Base-by-base conservation (phyloP, 2,113 vertebrate genomes). In the Amazona guildingii region DNA sequence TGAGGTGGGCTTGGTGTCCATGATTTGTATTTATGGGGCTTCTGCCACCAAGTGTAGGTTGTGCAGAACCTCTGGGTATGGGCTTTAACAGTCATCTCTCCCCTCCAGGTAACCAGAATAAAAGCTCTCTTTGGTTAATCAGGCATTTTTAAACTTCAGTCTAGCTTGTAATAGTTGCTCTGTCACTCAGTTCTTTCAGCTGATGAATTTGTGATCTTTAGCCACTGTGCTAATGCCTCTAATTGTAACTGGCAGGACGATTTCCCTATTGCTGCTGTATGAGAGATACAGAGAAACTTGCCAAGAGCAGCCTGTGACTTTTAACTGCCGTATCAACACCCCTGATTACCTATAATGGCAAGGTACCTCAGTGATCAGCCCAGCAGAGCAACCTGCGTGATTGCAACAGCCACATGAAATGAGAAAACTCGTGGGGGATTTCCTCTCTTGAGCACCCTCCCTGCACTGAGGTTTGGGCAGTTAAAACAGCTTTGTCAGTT, bases 161-260 rank as follows among this genome's bases (percentile, higher is more conserved):
- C 94, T 82, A 80, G 61, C 39, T 93, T 46, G 39, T 46, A 61
- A 0, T 43, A 72, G 46, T 43, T 43, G 61, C 46, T 91, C 43
- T 73, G 37, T 88, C 57, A 19, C 80, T 66, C 64, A 35, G 35
- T 85, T 75, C 66, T 51, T 91, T 49, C 67, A 94, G 69, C 62
- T 49, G 74, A 90, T 86, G 59, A 80, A 87, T 97, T 83, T 2
- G 25, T 95, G 95, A 94, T 94, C 91, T 95, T 97, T 79, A 49
- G 62, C 75, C 41, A 19, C 67, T 39, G 15, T 48, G 24, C 62
- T 79, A 83, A 88, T 73, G n/a, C 28, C 59, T 92, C 83, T 95
- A 81, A 81, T 88, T 86, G 77, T 87, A 84, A 92, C 72, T 90
- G 91, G 90, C 91, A 95, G 88, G 84, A 84, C 74, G 87, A 88